These are phyloP conservation scores for Acrocephalus kingi DNA, from an alignment of 2,113 vertebrate species.

Conservation along the genomic window DNA sequence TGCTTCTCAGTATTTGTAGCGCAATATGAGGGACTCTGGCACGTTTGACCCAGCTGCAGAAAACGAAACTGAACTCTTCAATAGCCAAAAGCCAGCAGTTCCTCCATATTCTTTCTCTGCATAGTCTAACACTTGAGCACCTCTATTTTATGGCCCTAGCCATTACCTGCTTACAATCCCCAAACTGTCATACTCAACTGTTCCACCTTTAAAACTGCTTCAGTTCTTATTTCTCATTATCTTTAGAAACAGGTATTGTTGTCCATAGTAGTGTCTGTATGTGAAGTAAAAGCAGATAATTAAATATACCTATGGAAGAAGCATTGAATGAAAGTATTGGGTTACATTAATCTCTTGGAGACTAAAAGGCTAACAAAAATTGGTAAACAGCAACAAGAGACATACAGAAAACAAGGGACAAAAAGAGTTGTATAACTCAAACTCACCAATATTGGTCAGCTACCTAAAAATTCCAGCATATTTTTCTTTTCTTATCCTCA, in stretches of 20 bases:
- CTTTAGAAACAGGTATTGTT: not conserved
- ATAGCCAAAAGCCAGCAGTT: not conserved
- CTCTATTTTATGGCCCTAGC: not conserved
- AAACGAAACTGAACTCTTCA: not conserved
- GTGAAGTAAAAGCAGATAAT: not conserved
- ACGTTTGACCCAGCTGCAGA: not conserved
- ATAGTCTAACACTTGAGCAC: accelerated
- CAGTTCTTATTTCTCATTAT: not conserved
- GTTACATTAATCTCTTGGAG: not conserved
- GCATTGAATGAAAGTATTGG: not conserved
- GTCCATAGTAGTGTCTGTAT: not conserved
- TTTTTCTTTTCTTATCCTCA: not conserved
- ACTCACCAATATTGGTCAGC: not conserved
- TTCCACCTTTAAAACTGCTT: not conserved
- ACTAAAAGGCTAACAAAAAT: not conserved
- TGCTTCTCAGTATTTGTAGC: not conserved
- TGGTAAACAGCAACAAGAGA: not conserved
- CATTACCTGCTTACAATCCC: not conserved
- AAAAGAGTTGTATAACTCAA: not conserved
- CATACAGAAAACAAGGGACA: not conserved
- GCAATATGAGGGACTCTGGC: not conserved
- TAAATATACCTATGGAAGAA: not conserved
- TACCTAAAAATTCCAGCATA: not conserved
- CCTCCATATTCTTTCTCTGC: not conserved
- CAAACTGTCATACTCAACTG: not conserved